A percentile compares a stretch with the other conserved stretches of the same genome.
Evolutionary conservation across 1,140 invertebrate genomes (phyloP).

Genomic region (Melitaea cinxia): DNA sequence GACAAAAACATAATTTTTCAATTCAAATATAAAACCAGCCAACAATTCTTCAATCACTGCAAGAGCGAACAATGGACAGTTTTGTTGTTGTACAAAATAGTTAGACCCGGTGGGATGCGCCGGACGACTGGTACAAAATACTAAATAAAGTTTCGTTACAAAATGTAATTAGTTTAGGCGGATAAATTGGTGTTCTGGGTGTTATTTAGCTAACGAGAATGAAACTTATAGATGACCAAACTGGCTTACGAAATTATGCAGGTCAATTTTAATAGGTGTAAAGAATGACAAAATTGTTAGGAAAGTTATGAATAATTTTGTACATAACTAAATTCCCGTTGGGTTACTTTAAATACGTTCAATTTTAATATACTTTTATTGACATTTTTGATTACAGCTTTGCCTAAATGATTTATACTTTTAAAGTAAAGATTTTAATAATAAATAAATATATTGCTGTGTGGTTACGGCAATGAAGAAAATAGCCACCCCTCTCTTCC

Average conservation of each 20-base stretch:
- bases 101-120: background rate
- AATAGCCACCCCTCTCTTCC: too few species aligned
- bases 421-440: too few species aligned
- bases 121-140: constrained; percentile 4
- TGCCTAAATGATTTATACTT: too few species aligned
- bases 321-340: too few species aligned
- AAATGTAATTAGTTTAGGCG: constrained; percentile 9
- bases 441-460: too few species aligned
- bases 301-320: too few species aligned
- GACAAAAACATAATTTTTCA: too few species aligned
- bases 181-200: constrained; percentile 4
- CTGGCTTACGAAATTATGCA: background rate
- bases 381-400: too few species aligned
- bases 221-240: background rate
- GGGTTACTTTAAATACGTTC: too few species aligned
- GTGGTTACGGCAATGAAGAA: too few species aligned
- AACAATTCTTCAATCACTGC: background rate
- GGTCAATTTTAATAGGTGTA: background rate
- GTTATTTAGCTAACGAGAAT: constrained; percentile 6
- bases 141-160: background rate
- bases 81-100: background rate
- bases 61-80: background rate
- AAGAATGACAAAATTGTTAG: background rate
- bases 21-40: background rate
- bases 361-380: too few species aligned